Evolutionary conservation across 2,797 vertebrate genomes (phyloP), one percentile per base, ranked within the genome.

Genomic region (Thaleichthys pacificus): DNA sequence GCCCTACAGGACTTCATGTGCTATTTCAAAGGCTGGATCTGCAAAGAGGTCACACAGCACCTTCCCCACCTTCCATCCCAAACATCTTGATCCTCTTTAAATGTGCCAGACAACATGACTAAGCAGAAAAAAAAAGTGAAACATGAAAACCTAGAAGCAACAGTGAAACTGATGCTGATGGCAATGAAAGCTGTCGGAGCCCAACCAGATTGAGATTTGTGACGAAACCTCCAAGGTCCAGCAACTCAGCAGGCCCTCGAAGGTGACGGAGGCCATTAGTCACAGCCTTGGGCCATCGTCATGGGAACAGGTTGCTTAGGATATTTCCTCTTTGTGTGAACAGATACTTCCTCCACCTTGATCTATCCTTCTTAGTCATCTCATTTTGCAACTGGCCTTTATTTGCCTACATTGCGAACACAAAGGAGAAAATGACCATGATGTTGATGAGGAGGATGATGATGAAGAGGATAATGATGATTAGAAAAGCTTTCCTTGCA

Each of bases 81-180:
- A 73, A 72, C 3, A 47, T 47, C 42, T 71, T 69, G 74, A 88
- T 89, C 83, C 80, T 81, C 82, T 88, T 47, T 80, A 86, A 79
- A 85, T 65, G 47, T 51, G 49, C 67, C 79, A 61, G 82, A 84
- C 71, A 73, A 69, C 5, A 19, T 35, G 66, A 74, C 78, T 75
- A 75, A 80, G 84, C 81, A 79, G 67, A 76, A 83, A 85, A 22
- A 22, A 56, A 28, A 77, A 77, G 65, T 38, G 60, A 69, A 71
- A 60, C 15, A 51, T 9, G 35, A 17, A 38, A 32, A 71, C 70
- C 56, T 38, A 14, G 17, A 28, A 65, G 38, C 35, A 54, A 35
- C 17, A 66, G 68, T 54, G 61, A n/a, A 30, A 54, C 6, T 5
- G 28, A 11, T 75, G 66, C 0, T 21, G 77, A 80, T 9, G 51